Base-by-base conservation (phyloP, 2,113 vertebrate species). In the Guaruba guarouba region DNA sequence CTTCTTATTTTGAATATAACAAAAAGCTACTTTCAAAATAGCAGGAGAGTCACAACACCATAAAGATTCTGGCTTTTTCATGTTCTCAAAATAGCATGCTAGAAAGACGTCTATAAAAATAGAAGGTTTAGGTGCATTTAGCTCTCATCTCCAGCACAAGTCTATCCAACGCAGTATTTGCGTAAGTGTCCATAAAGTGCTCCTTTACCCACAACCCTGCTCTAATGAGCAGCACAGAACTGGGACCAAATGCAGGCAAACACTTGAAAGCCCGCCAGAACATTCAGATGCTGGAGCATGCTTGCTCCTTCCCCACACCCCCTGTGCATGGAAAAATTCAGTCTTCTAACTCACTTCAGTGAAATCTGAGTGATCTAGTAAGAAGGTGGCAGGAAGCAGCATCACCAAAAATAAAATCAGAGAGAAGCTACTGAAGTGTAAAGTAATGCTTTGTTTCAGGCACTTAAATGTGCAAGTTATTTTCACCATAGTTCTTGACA, bases 41-140 rank as follows among this genome's bases (percentile, higher is more conserved):
- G 73, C 63, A 76, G 5, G 2, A 90, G 54, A 88, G 69, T 92
- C 86, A 90, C 51, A 92, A 88, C 62, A 93, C 51, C 61, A 78
- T 48, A 84, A 76, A 68, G 64, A 93, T 67, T 76, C 46, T 55
- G 43, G 27, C 35, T 90, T 94, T 93, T 95, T 93, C 82, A 68
- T 68, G 52, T 83, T 92, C 95, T 81, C 69, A 92, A 86, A 96
- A 93, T 92, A 96, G 92, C 80, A 78, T 11, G 24, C 51, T 90
- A 63, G 44, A 86, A 95, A 86, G 78, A 85, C 0, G 0, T 64
- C 35, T 90, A 90, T 61, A 92, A 83, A 97, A 90, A 95, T 74
- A 93, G 83, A 86, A 76, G 43, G 51, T 94, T 91, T 88, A 82
- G 86, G 86, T 96, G 83, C 55, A 35, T 84, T 93, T 74, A 5